Conservation (phyloP, 2,797 vertebrate genomes). For the Spizella passerina region DNA sequence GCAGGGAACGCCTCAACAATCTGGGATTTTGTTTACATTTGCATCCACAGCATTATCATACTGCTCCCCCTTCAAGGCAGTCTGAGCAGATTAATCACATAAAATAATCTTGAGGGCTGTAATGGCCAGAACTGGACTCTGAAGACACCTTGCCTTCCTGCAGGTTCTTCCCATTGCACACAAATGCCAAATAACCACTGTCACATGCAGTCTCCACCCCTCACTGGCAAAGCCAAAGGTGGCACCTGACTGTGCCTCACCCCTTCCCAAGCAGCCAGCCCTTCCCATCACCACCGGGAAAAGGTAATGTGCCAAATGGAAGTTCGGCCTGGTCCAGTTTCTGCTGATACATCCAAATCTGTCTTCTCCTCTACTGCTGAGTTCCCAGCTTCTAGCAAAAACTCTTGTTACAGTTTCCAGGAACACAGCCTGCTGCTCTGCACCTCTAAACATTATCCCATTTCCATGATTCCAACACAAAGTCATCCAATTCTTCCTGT, state of each 20-base stretch:
- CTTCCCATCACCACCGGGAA: not conserved
- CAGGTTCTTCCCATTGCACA: not conserved
- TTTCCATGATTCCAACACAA: not conserved
- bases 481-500: not conserved
- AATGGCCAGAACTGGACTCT: not conserved
- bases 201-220: not conserved
- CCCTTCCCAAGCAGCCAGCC: not conserved
- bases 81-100: accelerated
- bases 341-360: not conserved
- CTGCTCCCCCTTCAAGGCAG: not conserved
- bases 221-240: not conserved
- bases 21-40: not conserved
- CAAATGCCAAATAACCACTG: not conserved
- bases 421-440: not conserved
- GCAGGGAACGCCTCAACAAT: not conserved
- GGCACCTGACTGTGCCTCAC: not conserved
- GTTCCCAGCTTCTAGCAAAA: not conserved
- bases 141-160: not conserved
- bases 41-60: not conserved
- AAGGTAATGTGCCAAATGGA: not conserved
- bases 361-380: not conserved
- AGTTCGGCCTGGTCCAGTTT: not conserved
- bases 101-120: not conserved
- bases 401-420: not conserved
- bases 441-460: not conserved